Base-by-base conservation (phyloP, 1,140 invertebrate species). In the Brachionus manjavacas region DNA sequence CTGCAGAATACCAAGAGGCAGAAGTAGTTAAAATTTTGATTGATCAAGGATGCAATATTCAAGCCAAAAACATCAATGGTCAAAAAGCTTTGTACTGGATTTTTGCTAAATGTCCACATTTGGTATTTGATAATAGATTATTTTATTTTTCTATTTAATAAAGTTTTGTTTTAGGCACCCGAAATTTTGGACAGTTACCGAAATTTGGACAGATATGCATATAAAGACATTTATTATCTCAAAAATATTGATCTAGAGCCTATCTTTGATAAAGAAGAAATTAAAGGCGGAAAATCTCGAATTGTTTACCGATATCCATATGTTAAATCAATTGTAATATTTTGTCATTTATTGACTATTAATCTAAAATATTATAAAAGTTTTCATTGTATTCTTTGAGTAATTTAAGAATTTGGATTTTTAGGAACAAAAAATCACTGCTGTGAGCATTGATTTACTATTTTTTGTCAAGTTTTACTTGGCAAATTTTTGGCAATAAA, bases 61-160 rank as follows among this genome's bases (percentile, higher is more conserved):
- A 78, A 20, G 39, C 39, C 4, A 78, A 35, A 41, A 78, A 78
- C 4, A 23, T 14, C 9, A 16, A n/a, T 43, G 74, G 74, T 14
- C 74, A 78, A 55, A 78, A 78, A 35, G 74, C 74, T n/a, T 20
- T 78, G 1, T 78, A n/a, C 28, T 78, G 74, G 74, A 78, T 78
- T 78, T 7, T 78, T 23, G 74, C 74, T 14, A 78, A 78, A 55
- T 78, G 74, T 43, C 74, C 74, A 14, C 12, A 78, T 20, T 55
- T 78, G n/a, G 74, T 43, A 41, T 12, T 43, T 46, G 8, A 46
- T 78, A 23, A 41, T 6, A 23, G 25, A 1, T 9, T 0, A 60
- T 60, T 60, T 60, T 7, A 20, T 60, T 20, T 8, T 20, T 20
- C 9, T 20, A 20, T 20, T 60, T 60, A 46, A 46, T n/a, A 35